Conservation (phyloP, 2,797 vertebrate species). For the Diplodus puntazzo region DNA sequence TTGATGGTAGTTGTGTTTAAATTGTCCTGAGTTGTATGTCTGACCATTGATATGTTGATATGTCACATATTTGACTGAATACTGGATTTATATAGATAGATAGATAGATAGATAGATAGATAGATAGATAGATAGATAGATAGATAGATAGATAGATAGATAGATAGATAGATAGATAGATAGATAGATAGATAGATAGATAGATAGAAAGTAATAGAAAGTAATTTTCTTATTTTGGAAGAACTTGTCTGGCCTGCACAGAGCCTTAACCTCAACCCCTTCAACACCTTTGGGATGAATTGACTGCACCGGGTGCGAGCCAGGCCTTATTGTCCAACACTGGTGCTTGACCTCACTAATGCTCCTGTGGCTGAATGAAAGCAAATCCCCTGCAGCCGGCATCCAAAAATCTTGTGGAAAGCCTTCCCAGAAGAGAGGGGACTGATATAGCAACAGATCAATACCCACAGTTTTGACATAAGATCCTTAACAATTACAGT, state of each 20-base stretch:
- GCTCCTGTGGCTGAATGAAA: constrained; percentile 28
- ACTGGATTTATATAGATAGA: no score
- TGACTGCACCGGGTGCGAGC: constrained; percentile 3
- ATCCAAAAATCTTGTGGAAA: constrained; percentile 34
- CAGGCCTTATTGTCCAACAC: constrained; percentile 19
- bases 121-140: no score
- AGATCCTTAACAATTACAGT: constrained; percentile 3
- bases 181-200: not conserved
- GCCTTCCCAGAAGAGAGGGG: constrained; percentile 26
- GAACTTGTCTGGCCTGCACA: constrained; percentile 16
- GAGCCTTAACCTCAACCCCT: constrained; percentile 25
- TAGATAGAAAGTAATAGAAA: not conserved
- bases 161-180: not conserved
- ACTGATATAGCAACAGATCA: constrained; percentile 31
- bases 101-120: not conserved
- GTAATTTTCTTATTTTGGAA: not conserved
- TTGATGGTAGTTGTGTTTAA: not conserved
- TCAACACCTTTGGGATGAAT: constrained; percentile 27
- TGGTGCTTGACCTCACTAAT: constrained; percentile 25
- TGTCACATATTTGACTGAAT: not conserved
- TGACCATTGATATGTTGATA: not conserved
- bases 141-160: not conserved
- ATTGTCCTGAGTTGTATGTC: not conserved
- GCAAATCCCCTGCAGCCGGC: constrained; percentile 30
- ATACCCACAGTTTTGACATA: constrained; percentile 4